phyloP scores from a whole-genome alignment of 2,888 invertebrate species.

The Cephus runcator region DNA sequence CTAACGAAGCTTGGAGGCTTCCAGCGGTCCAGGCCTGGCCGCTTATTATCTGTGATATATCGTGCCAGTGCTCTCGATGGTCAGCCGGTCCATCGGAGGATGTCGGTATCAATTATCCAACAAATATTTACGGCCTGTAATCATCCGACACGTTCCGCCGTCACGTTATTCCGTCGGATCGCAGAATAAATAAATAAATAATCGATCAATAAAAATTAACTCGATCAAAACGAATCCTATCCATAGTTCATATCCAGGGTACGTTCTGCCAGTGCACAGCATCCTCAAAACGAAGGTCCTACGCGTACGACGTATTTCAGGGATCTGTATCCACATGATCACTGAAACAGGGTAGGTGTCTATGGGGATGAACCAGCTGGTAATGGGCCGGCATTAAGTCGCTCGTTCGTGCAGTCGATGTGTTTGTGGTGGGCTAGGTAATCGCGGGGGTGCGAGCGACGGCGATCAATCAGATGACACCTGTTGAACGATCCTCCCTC shows the following conservation, averaged over 20 bases:
- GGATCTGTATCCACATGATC: background rate
- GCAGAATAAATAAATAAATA: background rate
- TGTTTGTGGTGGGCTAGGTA: slow-evolving; percentile 60
- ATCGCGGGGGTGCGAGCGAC: slow-evolving; percentile 57
- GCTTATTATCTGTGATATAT: slow-evolving; percentile 49
- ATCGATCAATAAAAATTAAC: background rate
- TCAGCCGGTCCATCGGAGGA: slow-evolving; percentile 28
- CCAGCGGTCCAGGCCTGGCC: slow-evolving; percentile 17
- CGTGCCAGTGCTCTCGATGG: slow-evolving; percentile 31
- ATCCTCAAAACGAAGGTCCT: background rate
- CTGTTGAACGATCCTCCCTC: slow-evolving; percentile 57
- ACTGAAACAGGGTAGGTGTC: background rate
- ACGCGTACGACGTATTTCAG: background rate
- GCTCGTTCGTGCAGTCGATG: slow-evolving; percentile 54
- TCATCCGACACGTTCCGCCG: slow-evolving; percentile 44
- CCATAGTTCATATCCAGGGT: background rate
- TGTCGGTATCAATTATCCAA: slow-evolving; percentile 46
- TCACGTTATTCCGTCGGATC: background rate
- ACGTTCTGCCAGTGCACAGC: background rate
- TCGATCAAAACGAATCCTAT: background rate
- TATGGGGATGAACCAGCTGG: slow-evolving; percentile 40
- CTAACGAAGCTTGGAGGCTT: slow-evolving; percentile 22
- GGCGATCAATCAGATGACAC: slow-evolving; percentile 66
- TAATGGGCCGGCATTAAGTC: slow-evolving; percentile 56
- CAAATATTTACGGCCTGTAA: slow-evolving; percentile 41